These are phyloP conservation scores for Mamestra configurata DNA, from an alignment of 1,140 invertebrate species.

Conservation along the genomic window DNA sequence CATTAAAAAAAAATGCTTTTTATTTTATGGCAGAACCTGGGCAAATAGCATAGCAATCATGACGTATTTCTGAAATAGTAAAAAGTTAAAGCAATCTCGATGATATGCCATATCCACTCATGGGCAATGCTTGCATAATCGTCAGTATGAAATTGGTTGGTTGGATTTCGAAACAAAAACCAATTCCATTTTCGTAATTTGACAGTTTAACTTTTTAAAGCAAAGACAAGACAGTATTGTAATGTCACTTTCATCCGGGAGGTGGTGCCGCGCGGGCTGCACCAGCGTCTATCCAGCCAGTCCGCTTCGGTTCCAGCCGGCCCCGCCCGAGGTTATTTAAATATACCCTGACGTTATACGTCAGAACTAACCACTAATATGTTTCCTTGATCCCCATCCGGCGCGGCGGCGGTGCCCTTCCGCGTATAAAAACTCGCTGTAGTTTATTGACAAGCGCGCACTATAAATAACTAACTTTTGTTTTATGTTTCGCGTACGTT, in stretches of 20 bases:
- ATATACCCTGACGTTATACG: slow-evolving; percentile 74
- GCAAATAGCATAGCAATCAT: not conserved
- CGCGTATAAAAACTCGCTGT: slow-evolving; percentile 63
- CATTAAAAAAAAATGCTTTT: no score
- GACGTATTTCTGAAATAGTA: no score
- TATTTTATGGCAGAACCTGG: not conserved
- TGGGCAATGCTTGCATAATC: no score
- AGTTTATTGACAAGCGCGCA: slow-evolving; percentile 66
- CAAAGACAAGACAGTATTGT: no score
- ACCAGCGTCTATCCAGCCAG: slow-evolving; percentile 60
- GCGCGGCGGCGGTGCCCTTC: slow-evolving; percentile 78
- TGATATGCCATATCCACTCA: no score
- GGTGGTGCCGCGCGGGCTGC: slow-evolving; percentile 77
- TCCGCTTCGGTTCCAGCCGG: slow-evolving; percentile 44
- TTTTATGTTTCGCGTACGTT: slow-evolving; percentile 47
- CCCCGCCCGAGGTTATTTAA: slow-evolving; percentile 80
- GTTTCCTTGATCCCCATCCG: slow-evolving; percentile 75
- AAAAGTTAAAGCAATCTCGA: no score
- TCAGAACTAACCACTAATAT: slow-evolving; percentile 67
- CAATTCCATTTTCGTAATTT: slow-evolving; percentile 2
- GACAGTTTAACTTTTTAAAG: not conserved
- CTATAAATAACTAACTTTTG: slow-evolving; percentile 63
- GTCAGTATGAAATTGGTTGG: no score
- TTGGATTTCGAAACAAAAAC: not conserved
- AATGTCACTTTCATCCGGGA: not conserved